phyloP scores from a whole-genome alignment of 2,888 invertebrate species.

The Drosophila vallismaia region DNA sequence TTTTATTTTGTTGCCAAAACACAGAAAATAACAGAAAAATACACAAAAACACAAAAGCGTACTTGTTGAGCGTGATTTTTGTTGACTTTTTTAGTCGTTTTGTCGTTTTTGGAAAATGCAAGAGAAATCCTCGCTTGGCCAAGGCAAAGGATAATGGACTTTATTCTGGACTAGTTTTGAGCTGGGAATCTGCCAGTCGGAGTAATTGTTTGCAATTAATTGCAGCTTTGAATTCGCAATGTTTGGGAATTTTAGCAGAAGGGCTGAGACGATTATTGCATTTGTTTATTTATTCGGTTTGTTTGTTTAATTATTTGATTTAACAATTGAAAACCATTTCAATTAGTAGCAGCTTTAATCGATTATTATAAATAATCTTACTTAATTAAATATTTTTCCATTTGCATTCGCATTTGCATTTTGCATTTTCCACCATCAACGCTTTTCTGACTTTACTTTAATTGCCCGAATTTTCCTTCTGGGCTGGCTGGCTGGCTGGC shows the following conservation, averaged over 20 bases:
- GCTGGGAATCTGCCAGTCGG: neutral
- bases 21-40: no score
- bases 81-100: neutral
- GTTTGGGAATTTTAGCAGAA: neutral
- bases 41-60: constrained; percentile 1
- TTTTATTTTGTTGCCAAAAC: no score
- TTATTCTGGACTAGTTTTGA: neutral
- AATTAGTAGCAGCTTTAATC: neutral
- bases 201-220: constrained; percentile 14
- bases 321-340: neutral
- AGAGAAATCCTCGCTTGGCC: no score
- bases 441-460: no score
- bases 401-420: neutral
- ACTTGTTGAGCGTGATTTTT: constrained; percentile 26
- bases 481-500: neutral
- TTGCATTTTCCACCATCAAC: no score
- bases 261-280: no score
- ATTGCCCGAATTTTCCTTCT: no score
- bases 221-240: neutral
- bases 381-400: neutral
- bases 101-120: no score
- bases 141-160: constrained; percentile 7
- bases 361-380: constrained; percentile 9
- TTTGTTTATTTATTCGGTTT: no score
- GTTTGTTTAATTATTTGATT: neutral